phyloP scores from a whole-genome alignment of 53 echinoderm and acorn worm species.

The Crossaster papposus region DNA sequence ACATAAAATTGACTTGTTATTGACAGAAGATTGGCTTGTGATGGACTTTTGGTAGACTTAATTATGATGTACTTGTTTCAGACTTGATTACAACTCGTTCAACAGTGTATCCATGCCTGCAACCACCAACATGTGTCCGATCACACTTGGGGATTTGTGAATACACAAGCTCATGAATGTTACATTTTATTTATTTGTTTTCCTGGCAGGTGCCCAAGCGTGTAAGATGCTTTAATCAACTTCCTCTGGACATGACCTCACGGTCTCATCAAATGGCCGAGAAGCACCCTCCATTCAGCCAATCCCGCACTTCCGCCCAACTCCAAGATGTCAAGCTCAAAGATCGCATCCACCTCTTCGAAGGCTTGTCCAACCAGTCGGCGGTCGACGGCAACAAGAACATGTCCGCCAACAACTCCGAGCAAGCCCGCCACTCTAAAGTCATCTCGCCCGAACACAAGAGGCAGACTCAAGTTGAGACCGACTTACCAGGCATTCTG shows the following conservation, averaged over 20 bases:
- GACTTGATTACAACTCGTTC: too few relatives aligned
- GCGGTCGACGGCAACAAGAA: slow-evolving; percentile 11
- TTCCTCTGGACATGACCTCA: neutral
- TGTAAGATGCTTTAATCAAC: slow-evolving; percentile 5
- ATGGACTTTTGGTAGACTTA: too few relatives aligned
- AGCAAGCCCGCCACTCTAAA: slow-evolving; percentile 60
- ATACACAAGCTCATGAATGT: neutral
- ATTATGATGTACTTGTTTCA: too few relatives aligned
- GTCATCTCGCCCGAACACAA: slow-evolving; percentile 71
- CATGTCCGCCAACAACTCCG: slow-evolving; percentile 48
- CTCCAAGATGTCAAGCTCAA: slow-evolving; percentile 56
- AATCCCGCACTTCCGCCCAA: slow-evolving; percentile 31
- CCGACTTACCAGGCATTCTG: neutral
- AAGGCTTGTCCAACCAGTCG: slow-evolving; percentile 30
- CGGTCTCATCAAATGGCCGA: neutral
- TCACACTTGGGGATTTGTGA: too few relatives aligned
- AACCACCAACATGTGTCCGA: too few relatives aligned
- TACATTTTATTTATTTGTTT: neutral
- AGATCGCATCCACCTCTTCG: slow-evolving; percentile 70
- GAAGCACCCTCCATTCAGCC: slow-evolving; percentile 17
- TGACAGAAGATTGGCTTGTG: too few relatives aligned
- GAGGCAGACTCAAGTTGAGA: slow-evolving; percentile 71
- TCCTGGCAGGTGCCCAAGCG: slow-evolving; percentile 3
- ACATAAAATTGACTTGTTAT: too few relatives aligned
- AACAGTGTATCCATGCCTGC: too few relatives aligned